Percentiles rank a stretch among this genome's conserved stretches.
Conservation (phyloP, 1,140 invertebrate genomes). For the Cephus cinctus region DNA sequence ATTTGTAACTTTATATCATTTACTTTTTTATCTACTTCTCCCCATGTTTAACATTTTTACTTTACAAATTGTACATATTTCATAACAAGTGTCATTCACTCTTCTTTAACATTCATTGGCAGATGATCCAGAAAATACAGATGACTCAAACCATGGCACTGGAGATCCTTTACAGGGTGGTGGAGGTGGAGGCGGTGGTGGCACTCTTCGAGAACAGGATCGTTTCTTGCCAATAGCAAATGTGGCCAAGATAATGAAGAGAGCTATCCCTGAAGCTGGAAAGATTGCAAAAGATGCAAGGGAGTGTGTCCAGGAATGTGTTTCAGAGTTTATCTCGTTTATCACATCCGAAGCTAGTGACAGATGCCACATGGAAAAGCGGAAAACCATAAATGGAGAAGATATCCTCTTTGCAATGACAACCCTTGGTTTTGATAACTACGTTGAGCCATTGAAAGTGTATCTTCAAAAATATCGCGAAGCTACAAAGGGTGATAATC, state of each 20-base stretch:
- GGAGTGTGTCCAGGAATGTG: slow-evolving; percentile 99
- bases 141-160: slow-evolving; percentile 67
- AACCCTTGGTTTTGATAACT: slow-evolving; percentile 96
- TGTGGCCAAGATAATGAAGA: slow-evolving; percentile 99
- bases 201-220: slow-evolving; percentile 83
- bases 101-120: no score
- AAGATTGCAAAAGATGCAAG: slow-evolving; percentile 99
- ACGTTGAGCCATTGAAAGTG: slow-evolving; percentile 94
- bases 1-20: neutral
- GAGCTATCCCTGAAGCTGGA: slow-evolving; percentile 91
- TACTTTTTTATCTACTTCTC: no score
- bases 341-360: slow-evolving; percentile 98
- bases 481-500: slow-evolving; percentile 58
- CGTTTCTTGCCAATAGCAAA: slow-evolving; percentile 97
- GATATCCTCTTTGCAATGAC: slow-evolving; percentile 97
- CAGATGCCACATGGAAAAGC: slow-evolving; percentile 93
- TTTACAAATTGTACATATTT: no score
- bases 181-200: slow-evolving; percentile 52
- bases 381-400: slow-evolving; percentile 99
- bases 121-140: slow-evolving; percentile 68
- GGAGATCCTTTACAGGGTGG: slow-evolving; percentile 55
- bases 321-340: slow-evolving; percentile 99
- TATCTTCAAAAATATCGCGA: slow-evolving; percentile 98
- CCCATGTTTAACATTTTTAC: no score
- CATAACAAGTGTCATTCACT: no score